Percentiles rank a stretch among this genome's conserved stretches.
Evolutionary conservation across 2,888 invertebrate genomes (phyloP).

Genomic region (Mayetiola destructor): DNA sequence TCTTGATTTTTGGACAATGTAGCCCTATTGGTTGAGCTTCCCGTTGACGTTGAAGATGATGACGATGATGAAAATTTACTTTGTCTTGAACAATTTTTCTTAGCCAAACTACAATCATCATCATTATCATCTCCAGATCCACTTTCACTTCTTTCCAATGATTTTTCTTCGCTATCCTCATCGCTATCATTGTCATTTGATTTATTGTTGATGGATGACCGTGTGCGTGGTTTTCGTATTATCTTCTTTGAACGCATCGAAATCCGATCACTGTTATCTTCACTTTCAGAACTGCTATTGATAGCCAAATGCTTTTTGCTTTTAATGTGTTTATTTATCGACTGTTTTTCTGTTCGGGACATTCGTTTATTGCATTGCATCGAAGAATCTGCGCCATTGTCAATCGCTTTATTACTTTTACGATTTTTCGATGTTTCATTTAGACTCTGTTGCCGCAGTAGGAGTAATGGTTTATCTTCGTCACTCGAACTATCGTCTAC

Average conservation of each 20-base stretch:
- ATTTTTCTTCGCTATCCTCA: neutral
- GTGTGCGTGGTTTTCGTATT: conserved; percentile 19
- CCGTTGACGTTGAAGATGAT: neutral
- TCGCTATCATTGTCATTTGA: neutral
- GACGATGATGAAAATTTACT: too few relatives aligned
- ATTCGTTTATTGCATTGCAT: conserved; percentile 12
- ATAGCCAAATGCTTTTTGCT: conserved; percentile 30
- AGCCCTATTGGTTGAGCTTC: neutral
- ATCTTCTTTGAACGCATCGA: conserved; percentile 26
- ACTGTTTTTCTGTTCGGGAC: conserved; percentile 35
- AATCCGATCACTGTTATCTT: conserved; percentile 33
- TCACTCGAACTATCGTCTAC: conserved; percentile 19
- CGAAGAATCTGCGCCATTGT: neutral
- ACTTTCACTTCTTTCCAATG: too few relatives aligned
- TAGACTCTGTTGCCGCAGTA: conserved; percentile 18
- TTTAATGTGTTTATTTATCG: conserved; percentile 31
- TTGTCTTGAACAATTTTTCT: too few relatives aligned
- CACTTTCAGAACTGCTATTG: conserved; percentile 40
- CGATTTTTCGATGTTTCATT: conserved; percentile 32
- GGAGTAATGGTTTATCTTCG: conserved; percentile 26
- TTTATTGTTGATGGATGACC: conserved; percentile 15
- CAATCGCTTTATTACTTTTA: conserved; percentile 18
- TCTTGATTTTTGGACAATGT: conserved; percentile 23
- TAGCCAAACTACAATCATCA: neutral
- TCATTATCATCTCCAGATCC: neutral